Conservation (phyloP, 2,797 vertebrate genomes). For the Echeneis naucrates region DNA sequence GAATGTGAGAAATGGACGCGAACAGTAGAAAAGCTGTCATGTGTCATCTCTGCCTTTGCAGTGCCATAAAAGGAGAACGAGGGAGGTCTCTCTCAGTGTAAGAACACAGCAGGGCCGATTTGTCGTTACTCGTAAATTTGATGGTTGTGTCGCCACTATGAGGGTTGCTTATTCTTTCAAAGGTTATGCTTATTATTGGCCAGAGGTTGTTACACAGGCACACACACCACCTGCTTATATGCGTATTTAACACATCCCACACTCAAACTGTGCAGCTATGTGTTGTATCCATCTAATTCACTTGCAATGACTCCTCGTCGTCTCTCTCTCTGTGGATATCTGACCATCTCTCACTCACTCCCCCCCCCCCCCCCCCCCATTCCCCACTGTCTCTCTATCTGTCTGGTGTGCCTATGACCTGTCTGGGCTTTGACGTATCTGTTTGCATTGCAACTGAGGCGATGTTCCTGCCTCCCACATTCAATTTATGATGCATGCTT, state of each 20-base stretch:
- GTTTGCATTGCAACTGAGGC: conserved; percentile 59
- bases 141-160: background rate
- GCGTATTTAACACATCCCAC: conserved; percentile 66
- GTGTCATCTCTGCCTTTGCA: conserved; percentile 38
- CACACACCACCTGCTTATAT: conserved; percentile 40
- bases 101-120: conserved; percentile 7
- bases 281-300: conserved; percentile 54
- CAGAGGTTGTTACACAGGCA: conserved; percentile 16
- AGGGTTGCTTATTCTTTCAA: conserved; percentile 2
- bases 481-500: conserved; percentile 52
- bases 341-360: conserved; percentile 9
- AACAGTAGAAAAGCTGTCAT: conserved; percentile 36
- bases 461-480: conserved; percentile 62
- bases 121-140: conserved; percentile 27
- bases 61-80: conserved; percentile 28
- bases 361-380: background rate
- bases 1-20: conserved; percentile 36
- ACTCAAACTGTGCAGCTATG: conserved; percentile 35
- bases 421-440: conserved; percentile 77
- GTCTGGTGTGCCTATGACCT: conserved; percentile 72
- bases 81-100: background rate
- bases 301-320: conserved; percentile 36
- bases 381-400: conserved; percentile 46
- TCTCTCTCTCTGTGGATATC: conserved; percentile 11
- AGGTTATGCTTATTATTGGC: conserved; percentile 21